These are phyloP conservation scores for Cervus canadensis DNA, from an alignment of 2,113 vertebrate genomes.

Conservation along the genomic window DNA sequence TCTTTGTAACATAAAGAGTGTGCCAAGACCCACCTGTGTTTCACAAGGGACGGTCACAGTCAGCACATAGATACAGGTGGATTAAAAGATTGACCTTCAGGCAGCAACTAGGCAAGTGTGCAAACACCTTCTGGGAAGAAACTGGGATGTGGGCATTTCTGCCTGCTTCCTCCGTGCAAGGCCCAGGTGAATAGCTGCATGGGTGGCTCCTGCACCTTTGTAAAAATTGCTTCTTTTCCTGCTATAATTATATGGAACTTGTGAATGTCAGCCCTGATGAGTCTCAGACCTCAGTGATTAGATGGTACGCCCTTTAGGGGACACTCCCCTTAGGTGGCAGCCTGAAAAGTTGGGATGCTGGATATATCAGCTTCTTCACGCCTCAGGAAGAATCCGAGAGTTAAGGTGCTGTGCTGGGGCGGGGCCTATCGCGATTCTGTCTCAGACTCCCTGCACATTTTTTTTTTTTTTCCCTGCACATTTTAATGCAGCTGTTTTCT, in stretches of 20 bases:
- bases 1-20: background rate
- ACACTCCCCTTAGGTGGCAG: background rate
- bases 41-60: background rate
- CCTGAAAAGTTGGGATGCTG: background rate
- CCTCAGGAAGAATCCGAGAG: background rate
- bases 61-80: background rate
- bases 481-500: background rate
- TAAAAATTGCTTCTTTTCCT: background rate
- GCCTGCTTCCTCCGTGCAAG: background rate
- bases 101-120: background rate
- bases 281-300: background rate
- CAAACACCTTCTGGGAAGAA: background rate
- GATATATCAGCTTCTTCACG: background rate
- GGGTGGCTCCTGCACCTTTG: background rate
- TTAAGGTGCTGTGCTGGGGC: background rate
- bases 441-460: background rate
- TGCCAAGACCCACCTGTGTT: background rate
- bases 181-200: background rate
- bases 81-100: background rate
- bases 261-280: background rate
- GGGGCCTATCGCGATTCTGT: background rate
- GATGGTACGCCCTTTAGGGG: too few relatives aligned
- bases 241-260: background rate
- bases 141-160: background rate
- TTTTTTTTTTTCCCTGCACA: background rate